These are phyloP conservation scores for Alitta virens DNA, from an alignment of 2,888 invertebrate genomes.

Conservation along the genomic window DNA sequence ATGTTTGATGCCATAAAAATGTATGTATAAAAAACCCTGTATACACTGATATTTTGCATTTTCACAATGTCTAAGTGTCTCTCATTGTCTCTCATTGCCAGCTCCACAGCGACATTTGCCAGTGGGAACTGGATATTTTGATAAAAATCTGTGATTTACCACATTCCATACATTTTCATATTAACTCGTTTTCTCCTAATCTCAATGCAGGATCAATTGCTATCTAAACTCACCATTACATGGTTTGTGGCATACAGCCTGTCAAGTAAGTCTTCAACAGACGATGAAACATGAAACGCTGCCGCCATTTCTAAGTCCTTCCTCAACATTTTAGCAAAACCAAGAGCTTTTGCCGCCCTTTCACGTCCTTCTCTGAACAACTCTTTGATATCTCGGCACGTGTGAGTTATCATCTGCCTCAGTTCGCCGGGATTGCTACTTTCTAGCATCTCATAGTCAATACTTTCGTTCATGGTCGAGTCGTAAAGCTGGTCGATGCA, in stretches of 20 bases:
- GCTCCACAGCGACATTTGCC: too few species aligned
- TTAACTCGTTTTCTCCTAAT: too few species aligned
- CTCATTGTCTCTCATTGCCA: too few species aligned
- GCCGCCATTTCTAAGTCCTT: constrained; percentile 66
- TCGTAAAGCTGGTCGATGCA: constrained; percentile 52
- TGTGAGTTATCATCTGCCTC: constrained; percentile 64
- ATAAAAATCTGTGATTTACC: too few species aligned
- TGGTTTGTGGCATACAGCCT: constrained; percentile 56
- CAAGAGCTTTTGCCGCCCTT: constrained; percentile 74
- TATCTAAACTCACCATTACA: constrained; percentile 57
- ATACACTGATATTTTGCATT: too few species aligned
- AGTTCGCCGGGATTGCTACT: neutral
- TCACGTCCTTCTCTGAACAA: constrained; percentile 78
- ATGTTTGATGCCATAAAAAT: too few species aligned
- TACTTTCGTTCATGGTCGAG: constrained; percentile 24
- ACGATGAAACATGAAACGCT: constrained; percentile 54
- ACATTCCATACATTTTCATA: too few species aligned
- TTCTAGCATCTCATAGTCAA: neutral
- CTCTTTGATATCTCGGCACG: constrained; percentile 77
- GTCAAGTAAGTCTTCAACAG: constrained; percentile 60
- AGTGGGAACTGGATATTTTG: too few species aligned
- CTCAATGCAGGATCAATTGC: too few species aligned
- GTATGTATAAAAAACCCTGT: too few species aligned
- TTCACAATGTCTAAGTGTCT: too few species aligned
- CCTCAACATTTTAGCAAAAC: constrained; percentile 76